Base-by-base conservation (phyloP, 2,888 invertebrate genomes). In the Acleris emargana region DNA sequence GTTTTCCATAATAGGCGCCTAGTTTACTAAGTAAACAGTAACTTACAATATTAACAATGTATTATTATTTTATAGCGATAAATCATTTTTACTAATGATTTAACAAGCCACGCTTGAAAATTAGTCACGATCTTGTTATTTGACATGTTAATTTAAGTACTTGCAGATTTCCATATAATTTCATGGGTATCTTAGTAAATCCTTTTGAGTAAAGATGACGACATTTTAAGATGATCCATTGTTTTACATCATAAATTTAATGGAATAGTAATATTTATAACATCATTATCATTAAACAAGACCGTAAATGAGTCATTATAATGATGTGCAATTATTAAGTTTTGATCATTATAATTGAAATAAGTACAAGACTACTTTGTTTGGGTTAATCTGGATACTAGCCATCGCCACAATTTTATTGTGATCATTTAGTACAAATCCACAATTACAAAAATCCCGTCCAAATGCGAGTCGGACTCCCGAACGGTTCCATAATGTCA, bases 1-100 rank as follows among this genome's bases (percentile, higher is more conserved):
- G 45, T 45, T 45, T 42, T 17, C 45, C 47, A 61, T 66, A 66
- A 61, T 63, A 70, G 68, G 68, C 69, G 59, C 58, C 66, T 67
- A 67, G 70, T 74, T 73, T 73, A 69, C 69, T 64, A 72, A 69
- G 73, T 69, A 70, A 69, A 78, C 74, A 76, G 75, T 77, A 74
- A 73, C 64, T 70, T 60, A 69, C 50, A 58, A 59, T 72, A 73
- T 64, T 70, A 71, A 71, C 72, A 73, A 73, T 71, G 69, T 69
- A 69, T 72, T 73, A 69, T 72, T 73, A 75, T 74, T 72, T 66
- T 72, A 74, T 76, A 68, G 49, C 73, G 69, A 77, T 81, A 78
- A 79, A 80, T 79, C 74, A 78, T 75, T 77, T 70, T 62, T 68
- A 69, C 74, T 77, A 79, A 79, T 76, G 72, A 76, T 72, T 74